Conservation (phyloP, 2,888 invertebrate species). For the Cryptosula pallasiana region DNA sequence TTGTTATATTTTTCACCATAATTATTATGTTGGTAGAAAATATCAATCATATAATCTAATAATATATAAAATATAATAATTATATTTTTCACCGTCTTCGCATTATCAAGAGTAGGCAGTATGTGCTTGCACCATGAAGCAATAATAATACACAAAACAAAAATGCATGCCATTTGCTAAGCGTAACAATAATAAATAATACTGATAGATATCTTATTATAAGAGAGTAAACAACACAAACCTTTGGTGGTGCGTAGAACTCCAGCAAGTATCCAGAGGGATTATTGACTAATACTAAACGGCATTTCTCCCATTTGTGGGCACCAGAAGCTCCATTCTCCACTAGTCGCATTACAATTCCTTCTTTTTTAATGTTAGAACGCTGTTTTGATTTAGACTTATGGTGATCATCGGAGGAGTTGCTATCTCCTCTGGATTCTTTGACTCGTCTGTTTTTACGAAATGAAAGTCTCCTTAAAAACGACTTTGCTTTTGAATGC, state of each 20-base stretch:
- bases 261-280: constrained; percentile 91
- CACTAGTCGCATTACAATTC: constrained; percentile 83
- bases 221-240: too few species aligned
- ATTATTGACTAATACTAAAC: constrained; percentile 82
- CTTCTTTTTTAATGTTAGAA: constrained; percentile 69
- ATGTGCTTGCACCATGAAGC: too few species aligned
- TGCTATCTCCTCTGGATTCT: neutral
- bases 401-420: neutral
- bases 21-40: too few species aligned
- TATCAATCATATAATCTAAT: too few species aligned
- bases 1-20: too few species aligned
- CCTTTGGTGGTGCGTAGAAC: constrained; percentile 89
- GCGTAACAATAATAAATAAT: too few species aligned
- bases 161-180: too few species aligned
- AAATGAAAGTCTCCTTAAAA: constrained; percentile 70
- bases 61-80: too few species aligned
- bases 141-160: too few species aligned
- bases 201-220: too few species aligned
- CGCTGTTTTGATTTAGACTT: constrained; percentile 16
- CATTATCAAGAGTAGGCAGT: too few species aligned
- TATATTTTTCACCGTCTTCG: too few species aligned
- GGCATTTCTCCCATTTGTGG: constrained; percentile 89
- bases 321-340: constrained; percentile 69
- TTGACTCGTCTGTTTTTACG: constrained; percentile 54
- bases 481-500: constrained; percentile 56